Evolutionary conservation across 1,140 invertebrate species (phyloP), one percentile per base, ranked within the genome.

Genomic region (Drosophila micromelanica): DNA sequence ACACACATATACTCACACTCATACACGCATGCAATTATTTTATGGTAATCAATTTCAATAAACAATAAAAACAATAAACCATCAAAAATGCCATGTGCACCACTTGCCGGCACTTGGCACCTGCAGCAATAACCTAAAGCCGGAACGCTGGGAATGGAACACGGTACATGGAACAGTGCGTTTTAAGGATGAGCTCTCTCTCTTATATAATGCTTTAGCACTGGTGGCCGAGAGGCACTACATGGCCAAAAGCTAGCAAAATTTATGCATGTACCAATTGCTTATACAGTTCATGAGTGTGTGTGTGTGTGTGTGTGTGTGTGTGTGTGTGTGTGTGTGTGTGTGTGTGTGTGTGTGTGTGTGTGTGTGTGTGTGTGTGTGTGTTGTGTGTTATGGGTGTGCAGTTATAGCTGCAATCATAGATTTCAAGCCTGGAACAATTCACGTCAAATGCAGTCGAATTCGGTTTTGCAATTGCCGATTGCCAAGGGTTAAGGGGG

Each of bases 401-500:
- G 37, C 82, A 79, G 82, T 78, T 87, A 86, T 86, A 78, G 84
- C 82, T 78, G 82, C 82, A 86, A 86, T 86, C 82, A 82, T 86
- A 86, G 82, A 86, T 86, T 86, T 86, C 82, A 78, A 79, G 72
- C 69, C 69, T 80, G 74, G 82, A 82, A 86, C 82, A 87, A 86
- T 82, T 86, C 78, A 86, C 69, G 82, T 86, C 82, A 86, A 86
- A 72, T 87, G 82, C 82, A 86, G 78, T 77, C 55, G 63, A 68
- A 60, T 73, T 73, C 42, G 70, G 70, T 68, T 60, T 72, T 38
- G 23, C 70, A 68, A 60, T 67, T 68, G 70, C 45, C 69, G 62
- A 57, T 54, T 67, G 63, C 40, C 13, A 60, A 73, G 60, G 45
- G 68, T 32, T 52, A 43, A 67, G 37, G 6, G n/a, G 27, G 11